A percentile compares a stretch with the other conserved stretches of the same genome.
Evolutionary conservation across 2,797 vertebrate species (phyloP).

Genomic region (Manis javanica): DNA sequence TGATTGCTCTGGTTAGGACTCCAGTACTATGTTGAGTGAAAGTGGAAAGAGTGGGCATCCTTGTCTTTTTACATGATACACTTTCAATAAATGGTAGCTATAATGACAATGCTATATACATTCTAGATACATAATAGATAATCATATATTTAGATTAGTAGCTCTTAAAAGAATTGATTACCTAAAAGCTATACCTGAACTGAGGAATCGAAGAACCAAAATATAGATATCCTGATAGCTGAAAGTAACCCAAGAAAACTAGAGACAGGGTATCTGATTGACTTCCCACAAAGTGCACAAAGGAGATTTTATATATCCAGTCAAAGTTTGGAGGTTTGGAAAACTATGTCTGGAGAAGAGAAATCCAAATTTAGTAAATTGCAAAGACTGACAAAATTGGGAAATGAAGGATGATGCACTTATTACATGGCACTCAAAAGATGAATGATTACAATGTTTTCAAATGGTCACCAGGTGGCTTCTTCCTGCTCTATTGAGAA

Average conservation of each 20-base stretch:
- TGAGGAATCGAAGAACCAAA: neutral
- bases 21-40: too few relatives aligned
- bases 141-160: neutral
- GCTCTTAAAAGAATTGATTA: neutral
- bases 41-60: too few relatives aligned
- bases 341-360: neutral
- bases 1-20: too few relatives aligned
- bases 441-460: neutral
- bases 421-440: neutral
- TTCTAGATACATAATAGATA: neutral
- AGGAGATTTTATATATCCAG: neutral
- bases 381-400: neutral
- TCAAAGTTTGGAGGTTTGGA: neutral
- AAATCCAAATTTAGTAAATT: neutral
- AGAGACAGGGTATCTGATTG: neutral
- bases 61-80: neutral
- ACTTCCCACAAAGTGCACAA: neutral
- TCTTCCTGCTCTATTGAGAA: conserved; percentile 1
- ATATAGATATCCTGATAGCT: neutral
- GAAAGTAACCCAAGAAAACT: neutral
- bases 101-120: neutral
- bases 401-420: neutral
- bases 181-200: neutral
- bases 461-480: neutral
- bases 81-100: neutral